A percentile compares a stretch with the other conserved stretches of the same genome.
These are phyloP conservation scores for Linurgus olivaceus DNA, from an alignment of 2,797 vertebrate genomes.

Conservation along the genomic window DNA sequence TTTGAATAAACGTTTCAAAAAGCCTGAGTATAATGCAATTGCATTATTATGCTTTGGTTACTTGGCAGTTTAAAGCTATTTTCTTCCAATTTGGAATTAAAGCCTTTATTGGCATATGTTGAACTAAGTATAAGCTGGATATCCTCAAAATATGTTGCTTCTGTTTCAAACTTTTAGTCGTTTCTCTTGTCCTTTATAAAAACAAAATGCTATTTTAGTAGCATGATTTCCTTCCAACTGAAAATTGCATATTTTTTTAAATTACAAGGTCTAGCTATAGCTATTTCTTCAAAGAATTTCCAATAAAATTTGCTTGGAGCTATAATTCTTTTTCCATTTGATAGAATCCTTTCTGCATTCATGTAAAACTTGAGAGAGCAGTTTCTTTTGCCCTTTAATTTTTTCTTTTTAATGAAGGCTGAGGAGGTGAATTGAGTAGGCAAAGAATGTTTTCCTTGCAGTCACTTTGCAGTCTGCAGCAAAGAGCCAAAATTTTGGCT, in stretches of 20 bases:
- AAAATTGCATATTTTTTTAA: neutral
- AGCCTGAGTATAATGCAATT: neutral
- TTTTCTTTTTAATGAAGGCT: neutral
- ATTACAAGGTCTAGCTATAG: neutral
- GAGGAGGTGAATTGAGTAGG: neutral
- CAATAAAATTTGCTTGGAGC: neutral
- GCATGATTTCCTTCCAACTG: neutral
- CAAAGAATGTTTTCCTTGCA: neutral
- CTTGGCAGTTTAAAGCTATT: neutral
- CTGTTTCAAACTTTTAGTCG: neutral
- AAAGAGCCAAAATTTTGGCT: neutral
- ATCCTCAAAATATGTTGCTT: neutral
- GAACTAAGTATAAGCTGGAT: neutral
- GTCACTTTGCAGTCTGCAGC: neutral
- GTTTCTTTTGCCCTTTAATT: neutral
- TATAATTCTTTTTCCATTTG: neutral
- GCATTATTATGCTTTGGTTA: neutral
- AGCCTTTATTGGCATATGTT: neutral
- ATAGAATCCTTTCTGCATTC: neutral
- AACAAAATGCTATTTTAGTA: neutral
- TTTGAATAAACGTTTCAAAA: neutral
- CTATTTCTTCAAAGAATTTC: neutral
- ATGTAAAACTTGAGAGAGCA: neutral
- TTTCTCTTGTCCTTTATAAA: neutral
- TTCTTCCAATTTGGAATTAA: neutral